Evolutionary conservation across 2,888 invertebrate genomes (phyloP).

Genomic region (Fragum fragum): DNA sequence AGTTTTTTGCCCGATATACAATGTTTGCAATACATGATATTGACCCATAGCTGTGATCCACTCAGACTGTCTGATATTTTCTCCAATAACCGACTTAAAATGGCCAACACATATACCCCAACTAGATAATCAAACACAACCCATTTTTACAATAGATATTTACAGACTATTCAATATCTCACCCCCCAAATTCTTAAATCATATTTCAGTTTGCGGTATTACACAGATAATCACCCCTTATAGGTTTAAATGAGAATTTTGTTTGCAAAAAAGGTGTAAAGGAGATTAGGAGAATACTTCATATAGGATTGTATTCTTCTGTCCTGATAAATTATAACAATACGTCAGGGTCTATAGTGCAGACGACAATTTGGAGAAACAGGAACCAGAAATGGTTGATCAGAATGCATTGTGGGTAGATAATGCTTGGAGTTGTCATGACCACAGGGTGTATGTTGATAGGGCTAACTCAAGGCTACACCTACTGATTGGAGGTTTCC

Average conservation of each 20-base stretch:
- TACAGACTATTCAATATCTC: slow-evolving; percentile 8
- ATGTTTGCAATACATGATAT: not conserved
- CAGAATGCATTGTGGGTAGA: slow-evolving; percentile 69
- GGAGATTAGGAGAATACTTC: not conserved
- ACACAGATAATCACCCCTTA: slow-evolving; percentile 29
- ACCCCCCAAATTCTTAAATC: slow-evolving; percentile 23
- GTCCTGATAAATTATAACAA: slow-evolving; percentile 15
- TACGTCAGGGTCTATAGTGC: slow-evolving; percentile 11
- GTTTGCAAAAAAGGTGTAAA: slow-evolving; percentile 15
- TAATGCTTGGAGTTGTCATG: slow-evolving; percentile 74
- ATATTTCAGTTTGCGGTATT: slow-evolving; percentile 23
- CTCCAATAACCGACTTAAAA: slow-evolving; percentile 16
- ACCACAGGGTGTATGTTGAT: slow-evolving; percentile 76
- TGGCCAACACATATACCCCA: slow-evolving; percentile 7
- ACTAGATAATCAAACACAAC: not conserved
- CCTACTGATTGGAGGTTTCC: slow-evolving; percentile 40
- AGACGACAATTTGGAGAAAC: slow-evolving; percentile 29
- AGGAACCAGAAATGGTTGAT: slow-evolving; percentile 58
- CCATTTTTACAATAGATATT: slow-evolving; percentile 19
- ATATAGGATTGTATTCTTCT: slow-evolving; percentile 3
- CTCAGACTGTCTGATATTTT: slow-evolving; percentile 4
- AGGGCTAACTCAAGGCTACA: slow-evolving; percentile 48
- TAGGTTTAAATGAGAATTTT: slow-evolving; percentile 21
- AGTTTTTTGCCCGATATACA: not conserved
- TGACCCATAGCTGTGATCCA: slow-evolving; percentile 9